These are phyloP conservation scores for Graptemys geographica DNA, from an alignment of 2,797 vertebrate genomes.

Conservation along the genomic window DNA sequence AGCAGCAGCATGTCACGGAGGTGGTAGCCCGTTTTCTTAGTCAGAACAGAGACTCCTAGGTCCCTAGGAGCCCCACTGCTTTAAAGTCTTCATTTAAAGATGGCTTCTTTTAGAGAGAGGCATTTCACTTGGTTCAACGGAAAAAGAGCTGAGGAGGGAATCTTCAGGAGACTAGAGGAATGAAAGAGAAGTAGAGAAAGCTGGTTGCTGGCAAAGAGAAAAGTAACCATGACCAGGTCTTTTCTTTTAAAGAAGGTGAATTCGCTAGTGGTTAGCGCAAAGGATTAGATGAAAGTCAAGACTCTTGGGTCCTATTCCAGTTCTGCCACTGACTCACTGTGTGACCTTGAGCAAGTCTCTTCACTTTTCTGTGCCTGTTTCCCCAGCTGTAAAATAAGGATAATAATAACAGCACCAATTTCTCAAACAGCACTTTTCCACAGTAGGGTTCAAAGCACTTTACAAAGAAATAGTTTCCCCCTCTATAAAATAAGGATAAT, in stretches of 20 bases:
- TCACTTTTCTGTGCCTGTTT: background rate
- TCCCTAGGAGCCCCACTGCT: accelerated
- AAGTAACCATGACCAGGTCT: background rate
- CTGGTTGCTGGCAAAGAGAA: background rate
- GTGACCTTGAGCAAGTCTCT: background rate
- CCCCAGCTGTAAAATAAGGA: too few relatives aligned
- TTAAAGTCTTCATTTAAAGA: background rate
- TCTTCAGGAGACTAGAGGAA: accelerated
- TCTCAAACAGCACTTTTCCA: too few relatives aligned
- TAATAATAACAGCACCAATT: too few relatives aligned
- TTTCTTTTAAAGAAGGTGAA: background rate
- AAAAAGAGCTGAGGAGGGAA: accelerated
- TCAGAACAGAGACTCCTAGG: background rate
- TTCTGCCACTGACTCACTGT: background rate
- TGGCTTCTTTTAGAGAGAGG: background rate
- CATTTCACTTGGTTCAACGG: background rate
- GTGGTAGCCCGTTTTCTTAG: accelerated
- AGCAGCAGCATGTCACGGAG: accelerated
- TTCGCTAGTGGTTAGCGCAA: background rate
- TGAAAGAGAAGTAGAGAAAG: background rate
- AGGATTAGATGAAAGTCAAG: background rate
- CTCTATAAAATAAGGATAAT: too few relatives aligned
- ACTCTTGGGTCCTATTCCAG: too few relatives aligned
- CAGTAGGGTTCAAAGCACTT: too few relatives aligned
- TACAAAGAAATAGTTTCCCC: too few relatives aligned